phyloP scores from a whole-genome alignment of 1,140 invertebrate genomes.

The Ips typographus region DNA sequence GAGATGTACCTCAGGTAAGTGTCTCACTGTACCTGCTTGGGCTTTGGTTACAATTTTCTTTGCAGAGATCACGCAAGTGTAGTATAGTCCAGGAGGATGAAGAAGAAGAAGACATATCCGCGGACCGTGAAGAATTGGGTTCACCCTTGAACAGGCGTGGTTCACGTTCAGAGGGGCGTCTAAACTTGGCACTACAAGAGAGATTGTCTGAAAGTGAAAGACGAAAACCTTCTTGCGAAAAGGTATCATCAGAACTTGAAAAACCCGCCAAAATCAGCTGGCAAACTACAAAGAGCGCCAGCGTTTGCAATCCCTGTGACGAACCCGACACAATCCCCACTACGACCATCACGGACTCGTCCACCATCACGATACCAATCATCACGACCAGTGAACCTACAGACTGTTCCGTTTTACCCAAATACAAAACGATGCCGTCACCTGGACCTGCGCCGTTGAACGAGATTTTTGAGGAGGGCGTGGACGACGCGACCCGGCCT shows the following conservation, averaged over 20 bases:
- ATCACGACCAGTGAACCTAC: slow-evolving; percentile 53
- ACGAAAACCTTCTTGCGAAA: slow-evolving; percentile 35
- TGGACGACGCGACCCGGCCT: slow-evolving; percentile 48
- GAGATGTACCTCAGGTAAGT: slow-evolving; percentile 63
- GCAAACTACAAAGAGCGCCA: slow-evolving; percentile 29
- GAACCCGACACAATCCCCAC: slow-evolving; percentile 45
- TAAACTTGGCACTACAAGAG: slow-evolving; percentile 60
- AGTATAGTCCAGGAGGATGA: slow-evolving; percentile 87
- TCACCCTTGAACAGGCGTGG: slow-evolving; percentile 58
- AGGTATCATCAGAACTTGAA: neutral
- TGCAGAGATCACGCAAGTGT: slow-evolving; percentile 74
- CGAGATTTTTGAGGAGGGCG: slow-evolving; percentile 72
- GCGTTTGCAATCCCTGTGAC: slow-evolving; percentile 30
- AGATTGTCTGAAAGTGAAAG: slow-evolving; percentile 51
- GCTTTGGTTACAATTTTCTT: slow-evolving; percentile 19
- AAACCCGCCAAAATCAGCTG: slow-evolving; percentile 12
- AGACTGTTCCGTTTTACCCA: slow-evolving; percentile 49
- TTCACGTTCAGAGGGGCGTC: slow-evolving; percentile 63
- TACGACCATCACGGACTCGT: slow-evolving; percentile 59
- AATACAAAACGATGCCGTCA: slow-evolving; percentile 62
- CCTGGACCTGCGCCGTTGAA: slow-evolving; percentile 60
- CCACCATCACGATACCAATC: slow-evolving; percentile 61
- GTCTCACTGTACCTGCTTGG: neutral
- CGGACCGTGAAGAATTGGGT: slow-evolving; percentile 56
- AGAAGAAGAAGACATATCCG: slow-evolving; percentile 67